phyloP scores from a whole-genome alignment of 2,797 vertebrate species.

The Cynodonichthys magdalenae region DNA sequence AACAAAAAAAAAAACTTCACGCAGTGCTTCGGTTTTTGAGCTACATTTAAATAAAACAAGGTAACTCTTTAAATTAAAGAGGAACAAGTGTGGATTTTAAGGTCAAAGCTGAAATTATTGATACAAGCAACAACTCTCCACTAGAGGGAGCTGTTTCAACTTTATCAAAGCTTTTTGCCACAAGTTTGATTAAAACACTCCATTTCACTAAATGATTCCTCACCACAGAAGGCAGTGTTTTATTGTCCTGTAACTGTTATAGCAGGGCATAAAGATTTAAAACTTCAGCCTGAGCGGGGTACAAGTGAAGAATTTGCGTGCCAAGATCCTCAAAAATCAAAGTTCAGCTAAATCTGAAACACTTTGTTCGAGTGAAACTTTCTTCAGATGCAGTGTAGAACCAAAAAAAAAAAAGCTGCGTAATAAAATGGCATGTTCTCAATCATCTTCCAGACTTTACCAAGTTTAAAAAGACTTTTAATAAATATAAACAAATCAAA shows the following conservation, averaged over 20 bases:
- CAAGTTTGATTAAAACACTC: too few species aligned
- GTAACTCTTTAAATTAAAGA: slow-evolving; percentile 11
- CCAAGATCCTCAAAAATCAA: slow-evolving; percentile 19
- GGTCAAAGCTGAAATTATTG: too few species aligned
- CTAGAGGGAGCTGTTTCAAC: too few species aligned
- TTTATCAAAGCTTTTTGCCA: too few species aligned
- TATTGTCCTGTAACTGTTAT: slow-evolving; percentile 66
- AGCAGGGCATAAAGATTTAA: slow-evolving; percentile 29
- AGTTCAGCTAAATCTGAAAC: slow-evolving; percentile 29
- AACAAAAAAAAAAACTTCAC: slow-evolving; percentile 27
- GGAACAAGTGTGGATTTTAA: slow-evolving; percentile 12
- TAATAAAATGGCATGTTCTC: slow-evolving; percentile 26
- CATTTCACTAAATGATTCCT: slow-evolving; percentile 33
- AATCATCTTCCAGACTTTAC: slow-evolving; percentile 32
- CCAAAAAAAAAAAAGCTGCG: slow-evolving; percentile 12
- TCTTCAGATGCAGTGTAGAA: slow-evolving; percentile 10
- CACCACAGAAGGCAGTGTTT: slow-evolving; percentile 65
- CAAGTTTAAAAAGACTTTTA: slow-evolving; percentile 48
- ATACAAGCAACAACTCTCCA: too few species aligned
- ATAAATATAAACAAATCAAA: slow-evolving; percentile 63
- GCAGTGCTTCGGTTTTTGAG: slow-evolving; percentile 19
- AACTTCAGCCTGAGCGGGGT: slow-evolving; percentile 39
- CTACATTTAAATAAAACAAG: slow-evolving; percentile 14
- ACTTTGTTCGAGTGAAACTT: slow-evolving; percentile 17
- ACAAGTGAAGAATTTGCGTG: slow-evolving; percentile 11